Base-by-base conservation (phyloP, 1,140 invertebrate species). In the Meteorus sp. region DNA sequence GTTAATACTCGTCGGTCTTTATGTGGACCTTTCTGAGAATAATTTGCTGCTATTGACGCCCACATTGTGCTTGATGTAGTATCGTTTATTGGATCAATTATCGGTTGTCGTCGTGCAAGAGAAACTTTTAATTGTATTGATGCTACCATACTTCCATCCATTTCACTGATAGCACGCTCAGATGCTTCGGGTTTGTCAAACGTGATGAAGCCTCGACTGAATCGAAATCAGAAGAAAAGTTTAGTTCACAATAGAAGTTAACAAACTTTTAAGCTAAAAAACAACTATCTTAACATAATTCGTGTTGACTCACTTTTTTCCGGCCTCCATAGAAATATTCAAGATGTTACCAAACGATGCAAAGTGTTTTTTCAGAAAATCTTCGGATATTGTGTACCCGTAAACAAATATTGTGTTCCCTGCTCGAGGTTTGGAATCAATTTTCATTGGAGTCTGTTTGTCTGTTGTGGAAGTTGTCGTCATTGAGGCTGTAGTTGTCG, bases 161-260 rank as follows among this genome's bases (percentile, higher is more conserved):
- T 88, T 80, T 94, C 90, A 54, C 86, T 84, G 61, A 96, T 95
- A 0, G 94, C 94, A 67, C 88, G 85, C 45, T 93, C 89, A 9
- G 94, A 92, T 29, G 88, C 85, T 61, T 95, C 93, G 13, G 89
- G 82, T 69, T 92, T 94, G 61, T 95, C 93, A 82, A 97, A 98
- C 3, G 94, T 94, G 5, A 98, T 85, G 81, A 95, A 97, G 7
- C 92, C 94, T 72, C 93, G 92, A 76, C 87, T 89, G 72, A 82
- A 72, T 68, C 71, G 3, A 37, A 39, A 50, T 45, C 3, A 61
- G 33, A 56, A 58, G 44, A 13, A 48, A 33, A 27, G 60, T 45
- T 61, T 59, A 0, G 8, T 50, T 29, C 5, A 17, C 31, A 51
- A 33, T 62, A 35, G n/a, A n/a, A n/a, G n/a, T n/a, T n/a, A n/a